Evolutionary conservation across 2,113 vertebrate genomes (phyloP).

Genomic region (Alectura lathami): DNA sequence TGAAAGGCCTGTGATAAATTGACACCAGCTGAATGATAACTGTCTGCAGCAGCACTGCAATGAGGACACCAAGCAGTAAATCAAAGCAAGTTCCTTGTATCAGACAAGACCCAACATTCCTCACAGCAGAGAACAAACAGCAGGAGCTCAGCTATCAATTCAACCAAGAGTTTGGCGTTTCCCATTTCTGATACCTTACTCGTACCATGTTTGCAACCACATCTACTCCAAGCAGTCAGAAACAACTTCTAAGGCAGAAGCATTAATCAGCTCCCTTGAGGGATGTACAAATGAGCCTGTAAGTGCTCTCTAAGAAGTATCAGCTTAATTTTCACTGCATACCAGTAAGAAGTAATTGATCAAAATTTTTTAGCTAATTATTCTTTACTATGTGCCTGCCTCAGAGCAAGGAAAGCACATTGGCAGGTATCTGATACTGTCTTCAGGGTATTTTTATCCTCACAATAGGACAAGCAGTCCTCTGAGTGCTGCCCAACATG

Average conservation of each 20-base stretch:
- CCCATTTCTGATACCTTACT: not conserved
- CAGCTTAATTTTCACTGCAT: not conserved
- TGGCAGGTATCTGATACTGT: not conserved
- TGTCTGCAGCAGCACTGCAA: not conserved
- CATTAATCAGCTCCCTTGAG: not conserved
- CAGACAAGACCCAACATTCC: not conserved
- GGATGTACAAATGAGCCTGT: not conserved
- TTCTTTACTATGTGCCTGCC: not conserved
- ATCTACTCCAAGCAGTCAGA: not conserved
- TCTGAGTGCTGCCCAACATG: fast-evolving
- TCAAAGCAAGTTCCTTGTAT: not conserved
- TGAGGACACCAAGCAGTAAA: not conserved
- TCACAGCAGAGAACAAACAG: not conserved
- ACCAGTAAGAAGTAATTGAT: not conserved
- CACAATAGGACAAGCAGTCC: not conserved
- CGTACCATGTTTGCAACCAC: not conserved
- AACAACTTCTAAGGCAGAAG: not conserved
- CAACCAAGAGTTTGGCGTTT: not conserved
- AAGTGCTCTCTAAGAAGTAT: not conserved
- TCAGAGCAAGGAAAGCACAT: not conserved
- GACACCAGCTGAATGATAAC: not conserved
- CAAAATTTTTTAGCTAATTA: not conserved
- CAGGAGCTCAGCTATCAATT: not conserved
- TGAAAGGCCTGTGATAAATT: not conserved
- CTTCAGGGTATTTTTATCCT: not conserved